Base-by-base conservation (phyloP, 2,113 vertebrate genomes). In the Halcyon senegalensis region DNA sequence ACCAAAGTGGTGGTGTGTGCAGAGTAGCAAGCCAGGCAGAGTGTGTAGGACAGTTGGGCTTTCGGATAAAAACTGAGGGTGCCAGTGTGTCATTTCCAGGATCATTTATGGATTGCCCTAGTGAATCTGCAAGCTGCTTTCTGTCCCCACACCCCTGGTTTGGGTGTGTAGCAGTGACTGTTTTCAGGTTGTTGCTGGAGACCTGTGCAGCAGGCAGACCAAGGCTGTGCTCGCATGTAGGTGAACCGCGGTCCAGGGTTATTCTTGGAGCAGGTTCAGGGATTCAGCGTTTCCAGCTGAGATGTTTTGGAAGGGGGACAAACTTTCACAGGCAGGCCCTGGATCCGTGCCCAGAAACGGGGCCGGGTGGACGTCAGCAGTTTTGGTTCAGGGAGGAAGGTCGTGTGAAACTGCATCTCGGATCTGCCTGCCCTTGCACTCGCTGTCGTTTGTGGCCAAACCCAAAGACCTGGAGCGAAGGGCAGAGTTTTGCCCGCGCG, bases 371-470 rank as follows among this genome's bases (percentile, higher is more conserved):
- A 95, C 95, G 92, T 97, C 96, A 96, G 95, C 92, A 91, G 94
- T 58, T 96, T 92, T 97, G 95, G 96, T 96, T 97, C 96, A 96
- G 77, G 83, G 92, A 95, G 48, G 96, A 93, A 96, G 93, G 96
- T 96, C 95, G 56, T 95, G 96, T 93, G 96, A 96, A 97, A 97
- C 68, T 95, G 87, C 58, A 11, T 88, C 72, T 88, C 3, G 1
- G 87, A 86, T 93, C 90, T 94, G 76, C 93, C 95, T 19, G 16
- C 90, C 92, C 90, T 94, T 50, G 80, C 5, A 1, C 80, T 91
- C 0, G 2, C 91, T 91, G 84, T 77, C 8, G 1, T 60, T 48
- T 48, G 89, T 1, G 11, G 58, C 82, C 4, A 2, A 90, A 35
- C 64, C 74, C 82, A 10, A 58, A 72, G 93, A 85, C 74, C 81